Percentiles rank a stretch among this genome's conserved stretches.
Conservation (phyloP, 2,888 invertebrate genomes). For the Carterocephalus palaemon region DNA sequence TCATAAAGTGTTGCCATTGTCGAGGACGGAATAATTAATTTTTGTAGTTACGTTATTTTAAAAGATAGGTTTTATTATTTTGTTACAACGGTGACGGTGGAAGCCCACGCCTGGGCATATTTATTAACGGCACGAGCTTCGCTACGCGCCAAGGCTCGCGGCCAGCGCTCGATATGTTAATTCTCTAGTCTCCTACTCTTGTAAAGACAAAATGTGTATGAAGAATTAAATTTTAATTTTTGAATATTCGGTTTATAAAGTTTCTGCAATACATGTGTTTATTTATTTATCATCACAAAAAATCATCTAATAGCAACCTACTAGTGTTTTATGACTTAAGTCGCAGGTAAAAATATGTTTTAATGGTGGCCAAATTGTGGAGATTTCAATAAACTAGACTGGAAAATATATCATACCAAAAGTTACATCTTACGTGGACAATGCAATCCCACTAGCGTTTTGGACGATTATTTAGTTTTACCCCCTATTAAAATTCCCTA, state of each 20-base stretch:
- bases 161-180: conserved; percentile 68
- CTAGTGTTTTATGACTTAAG: no score
- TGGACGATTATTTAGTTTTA: no score
- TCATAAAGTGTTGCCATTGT: conserved; percentile 74
- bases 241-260: conserved; percentile 74
- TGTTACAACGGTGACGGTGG: conserved; percentile 41
- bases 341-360: no score
- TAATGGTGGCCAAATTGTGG: no score
- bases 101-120: conserved; percentile 33
- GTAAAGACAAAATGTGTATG: conserved; percentile 73
- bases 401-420: no score
- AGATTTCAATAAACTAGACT: no score
- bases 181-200: conserved; percentile 76
- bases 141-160: conserved; percentile 55
- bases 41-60: conserved; percentile 30
- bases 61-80: conserved; percentile 30
- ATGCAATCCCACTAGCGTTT: no score
- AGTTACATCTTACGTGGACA: no score
- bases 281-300: conserved; percentile 43
- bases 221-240: conserved; percentile 67
- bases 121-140: conserved; percentile 43
- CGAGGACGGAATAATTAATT: conserved; percentile 55
- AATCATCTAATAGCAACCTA: no score
- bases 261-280: conserved; percentile 62
- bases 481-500: no score